phyloP scores from a whole-genome alignment of 2,113 vertebrate genomes.

The Amphilophus citrinellus region DNA sequence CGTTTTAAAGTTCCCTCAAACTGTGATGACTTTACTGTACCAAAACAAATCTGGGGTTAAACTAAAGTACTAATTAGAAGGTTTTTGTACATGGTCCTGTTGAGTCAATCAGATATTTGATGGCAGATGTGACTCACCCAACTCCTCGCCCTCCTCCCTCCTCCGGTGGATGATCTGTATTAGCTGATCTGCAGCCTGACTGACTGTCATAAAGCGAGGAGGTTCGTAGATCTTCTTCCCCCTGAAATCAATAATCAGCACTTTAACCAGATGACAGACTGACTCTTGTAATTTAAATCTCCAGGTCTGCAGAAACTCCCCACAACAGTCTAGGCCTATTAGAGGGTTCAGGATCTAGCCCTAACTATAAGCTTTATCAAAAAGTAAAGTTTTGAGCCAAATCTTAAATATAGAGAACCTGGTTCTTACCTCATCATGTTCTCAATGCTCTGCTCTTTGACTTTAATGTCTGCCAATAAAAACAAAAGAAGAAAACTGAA shows the following conservation, averaged over 20 bases:
- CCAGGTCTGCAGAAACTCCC: background rate
- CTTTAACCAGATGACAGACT: background rate
- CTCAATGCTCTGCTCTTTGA: slow-evolving; percentile 96
- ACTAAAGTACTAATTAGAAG: background rate
- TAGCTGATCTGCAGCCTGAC: slow-evolving; percentile 91
- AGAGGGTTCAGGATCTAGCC: too few relatives aligned
- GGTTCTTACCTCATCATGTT: slow-evolving; percentile 93
- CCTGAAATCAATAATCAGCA: slow-evolving; percentile 70
- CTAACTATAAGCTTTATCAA: too few relatives aligned
- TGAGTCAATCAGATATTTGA: background rate
- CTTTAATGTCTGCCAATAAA: slow-evolving; percentile 90
- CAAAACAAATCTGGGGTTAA: background rate
- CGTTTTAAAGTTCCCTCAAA: too few relatives aligned
- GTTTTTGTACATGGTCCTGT: background rate
- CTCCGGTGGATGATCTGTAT: slow-evolving; percentile 88
- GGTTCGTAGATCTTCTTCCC: slow-evolving; percentile 93
- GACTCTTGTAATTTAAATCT: background rate
- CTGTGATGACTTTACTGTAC: too few relatives aligned
- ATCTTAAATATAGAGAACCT: background rate
- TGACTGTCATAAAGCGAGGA: slow-evolving; percentile 92
- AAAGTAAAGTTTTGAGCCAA: too few relatives aligned
- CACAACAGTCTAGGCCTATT: too few relatives aligned
- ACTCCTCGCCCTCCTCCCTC: slow-evolving; percentile 81
- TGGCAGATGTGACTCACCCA: slow-evolving; percentile 78
- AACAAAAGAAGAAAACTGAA: background rate